Evolutionary conservation across 1,140 invertebrate genomes (phyloP).

Genomic region (Platorchestia sp.): DNA sequence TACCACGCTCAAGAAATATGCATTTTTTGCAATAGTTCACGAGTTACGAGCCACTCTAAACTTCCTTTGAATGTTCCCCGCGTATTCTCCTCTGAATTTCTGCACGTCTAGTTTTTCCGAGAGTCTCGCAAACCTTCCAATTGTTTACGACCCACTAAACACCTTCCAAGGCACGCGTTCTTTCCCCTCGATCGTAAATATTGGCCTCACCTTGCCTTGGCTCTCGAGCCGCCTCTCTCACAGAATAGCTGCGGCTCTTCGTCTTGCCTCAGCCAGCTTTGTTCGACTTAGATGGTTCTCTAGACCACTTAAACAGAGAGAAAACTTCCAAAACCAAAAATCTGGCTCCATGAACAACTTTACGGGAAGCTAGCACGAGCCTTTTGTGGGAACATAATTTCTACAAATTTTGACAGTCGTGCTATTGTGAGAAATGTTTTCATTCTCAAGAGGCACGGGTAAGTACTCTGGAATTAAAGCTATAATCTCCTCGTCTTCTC

Average conservation of each 20-base stretch:
- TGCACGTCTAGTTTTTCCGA: slow-evolving; percentile 54
- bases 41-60: slow-evolving; percentile 46
- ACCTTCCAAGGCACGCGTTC: slow-evolving; percentile 53
- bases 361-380: slow-evolving; percentile 46
- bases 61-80: slow-evolving; percentile 45
- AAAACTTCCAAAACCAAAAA: slow-evolving; percentile 50
- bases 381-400: slow-evolving; percentile 50
- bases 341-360: slow-evolving; percentile 49
- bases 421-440: neutral
- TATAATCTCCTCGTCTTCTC: neutral
- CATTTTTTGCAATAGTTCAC: slow-evolving; percentile 52
- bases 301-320: slow-evolving; percentile 38
- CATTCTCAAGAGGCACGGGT: neutral
- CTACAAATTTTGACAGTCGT: slow-evolving; percentile 34
- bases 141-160: slow-evolving; percentile 54
- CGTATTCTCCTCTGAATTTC: slow-evolving; percentile 54
- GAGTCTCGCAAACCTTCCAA: slow-evolving; percentile 51
- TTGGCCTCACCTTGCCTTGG: slow-evolving; percentile 53
- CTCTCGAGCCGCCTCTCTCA: slow-evolving; percentile 46
- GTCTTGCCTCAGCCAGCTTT: slow-evolving; percentile 45
- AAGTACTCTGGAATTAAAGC: neutral
- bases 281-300: slow-evolving; percentile 54
- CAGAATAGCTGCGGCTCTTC: slow-evolving; percentile 54
- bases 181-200: slow-evolving; percentile 54
- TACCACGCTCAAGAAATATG: neutral